Evolutionary conservation across 2,888 invertebrate genomes (phyloP).

Genomic region (Thumatha senex): DNA sequence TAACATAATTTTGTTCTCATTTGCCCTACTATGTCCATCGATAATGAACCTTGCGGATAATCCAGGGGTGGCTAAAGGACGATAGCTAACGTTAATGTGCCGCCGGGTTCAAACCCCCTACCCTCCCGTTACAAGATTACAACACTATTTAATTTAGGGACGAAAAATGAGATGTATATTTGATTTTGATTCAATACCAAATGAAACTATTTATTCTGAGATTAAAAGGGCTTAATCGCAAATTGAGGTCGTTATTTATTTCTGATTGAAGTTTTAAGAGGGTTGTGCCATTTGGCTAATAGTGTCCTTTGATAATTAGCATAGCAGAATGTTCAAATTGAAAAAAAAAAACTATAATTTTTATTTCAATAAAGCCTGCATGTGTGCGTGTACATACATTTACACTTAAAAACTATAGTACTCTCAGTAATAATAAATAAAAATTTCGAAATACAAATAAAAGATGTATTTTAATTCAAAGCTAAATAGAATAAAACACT

Average conservation of each 20-base stretch:
- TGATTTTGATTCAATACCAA: conserved; percentile 45
- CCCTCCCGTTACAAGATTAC: conserved; percentile 49
- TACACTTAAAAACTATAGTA: too few relatives aligned
- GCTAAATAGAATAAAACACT: too few relatives aligned
- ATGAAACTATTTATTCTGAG: conserved; percentile 28
- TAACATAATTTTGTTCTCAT: conserved; percentile 25
- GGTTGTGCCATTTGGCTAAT: conserved; percentile 1
- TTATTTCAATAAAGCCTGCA: too few relatives aligned
- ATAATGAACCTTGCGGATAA: conserved; percentile 27
- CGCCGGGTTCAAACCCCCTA: conserved; percentile 24
- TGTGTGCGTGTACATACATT: too few relatives aligned
- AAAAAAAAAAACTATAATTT: too few relatives aligned
- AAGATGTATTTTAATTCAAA: too few relatives aligned
- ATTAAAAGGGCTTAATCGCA: conserved; percentile 21
- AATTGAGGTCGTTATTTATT: conserved; percentile 22
- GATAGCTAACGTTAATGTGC: conserved; percentile 32
- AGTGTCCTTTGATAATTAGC: neutral
- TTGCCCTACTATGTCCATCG: conserved; percentile 13
- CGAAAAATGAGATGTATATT: conserved; percentile 59
- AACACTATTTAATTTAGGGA: conserved; percentile 58
- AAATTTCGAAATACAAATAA: too few relatives aligned
- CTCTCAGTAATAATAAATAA: too few relatives aligned
- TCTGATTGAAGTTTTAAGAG: conserved; percentile 9
- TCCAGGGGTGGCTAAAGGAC: conserved; percentile 20
- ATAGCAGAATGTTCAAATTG: neutral